Base-by-base conservation (phyloP, 2,888 invertebrate species). In the Stratiomys singularior region DNA sequence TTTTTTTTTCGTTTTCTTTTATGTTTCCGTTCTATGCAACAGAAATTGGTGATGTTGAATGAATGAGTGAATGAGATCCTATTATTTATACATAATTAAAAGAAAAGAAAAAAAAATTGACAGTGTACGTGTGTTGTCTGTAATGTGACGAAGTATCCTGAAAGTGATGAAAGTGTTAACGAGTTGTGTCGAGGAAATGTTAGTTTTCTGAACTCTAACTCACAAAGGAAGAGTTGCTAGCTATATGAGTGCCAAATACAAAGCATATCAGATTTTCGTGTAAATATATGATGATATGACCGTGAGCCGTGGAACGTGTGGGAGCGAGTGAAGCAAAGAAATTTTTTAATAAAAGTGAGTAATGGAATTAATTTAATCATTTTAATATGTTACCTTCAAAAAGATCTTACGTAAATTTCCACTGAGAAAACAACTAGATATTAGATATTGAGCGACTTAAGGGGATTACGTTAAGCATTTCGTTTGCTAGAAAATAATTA, bases 221-320 rank as follows among this genome's bases (percentile, higher is more conserved):
- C 5, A 37, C 30, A 37, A 66, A 37, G 4, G n/a, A 30, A 25
- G 25, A 3, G 9, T 63, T 27, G 1, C 7, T 3, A 2, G 11
- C 37, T 66, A n/a, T 18, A 37, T 60, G 5, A 7, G 47, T 69
- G 69, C 47, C 46, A 69, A 69, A 47, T 69, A 25, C 1, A 69
- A 69, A 64, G 30, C 64, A 64, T 64, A 64, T 64, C 64, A 64
- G 7, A 64, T n/a, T 37, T 60, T 5, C 9, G 30, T 28, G 28
- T 15, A 64, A 64, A 28, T 18, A 60, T 52, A 4, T 52, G 4
- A 18, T 52, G 4, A n/a, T 13, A 4, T 52, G 52, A 13, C 4
- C 4, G 52, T 52, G 52, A 52, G 15, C 9, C 44, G 15, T 4
- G 52, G 18, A 52, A 13, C 9, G 37, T 37, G 3, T 37, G 5